Evolutionary conservation across 2,888 invertebrate species (phyloP).

Genomic region (Chydorus sphaericus): DNA sequence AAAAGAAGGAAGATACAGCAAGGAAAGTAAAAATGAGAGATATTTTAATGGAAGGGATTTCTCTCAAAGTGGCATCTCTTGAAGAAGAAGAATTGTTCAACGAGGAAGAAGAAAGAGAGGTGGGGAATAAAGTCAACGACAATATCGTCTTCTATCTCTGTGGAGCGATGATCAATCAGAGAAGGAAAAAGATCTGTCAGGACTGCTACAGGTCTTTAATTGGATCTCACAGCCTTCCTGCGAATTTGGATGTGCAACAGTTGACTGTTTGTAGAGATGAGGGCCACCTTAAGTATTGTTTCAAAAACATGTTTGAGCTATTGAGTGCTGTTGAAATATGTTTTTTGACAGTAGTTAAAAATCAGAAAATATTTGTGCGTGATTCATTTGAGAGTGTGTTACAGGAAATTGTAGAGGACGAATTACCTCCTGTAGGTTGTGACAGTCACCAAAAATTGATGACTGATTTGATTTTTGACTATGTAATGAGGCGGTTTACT

Average conservation of each 20-base stretch:
- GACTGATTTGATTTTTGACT: no score
- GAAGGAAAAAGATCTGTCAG: background rate
- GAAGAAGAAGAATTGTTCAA: background rate
- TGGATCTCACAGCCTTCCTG: background rate
- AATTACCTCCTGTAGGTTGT: no score
- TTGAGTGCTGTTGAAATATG: no score
- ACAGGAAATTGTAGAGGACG: no score
- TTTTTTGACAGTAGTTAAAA: no score
- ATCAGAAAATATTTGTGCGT: no score
- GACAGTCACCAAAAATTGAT: no score
- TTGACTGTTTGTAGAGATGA: background rate
- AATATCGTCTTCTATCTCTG: background rate
- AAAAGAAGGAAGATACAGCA: background rate
- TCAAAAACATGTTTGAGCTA: background rate
- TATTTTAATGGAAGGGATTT: background rate
- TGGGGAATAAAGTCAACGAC: background rate
- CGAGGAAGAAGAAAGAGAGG: background rate
- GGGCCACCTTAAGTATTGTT: background rate
- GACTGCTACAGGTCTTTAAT: background rate
- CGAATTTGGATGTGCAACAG: background rate
- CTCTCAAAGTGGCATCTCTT: background rate
- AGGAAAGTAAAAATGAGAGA: background rate
- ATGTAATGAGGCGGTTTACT: no score
- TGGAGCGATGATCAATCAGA: background rate
- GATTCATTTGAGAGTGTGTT: no score